A percentile compares a stretch with the other conserved stretches of the same genome.
phyloP scores from a whole-genome alignment of 2,888 invertebrate species.

The Megastigmus dorsalis region DNA sequence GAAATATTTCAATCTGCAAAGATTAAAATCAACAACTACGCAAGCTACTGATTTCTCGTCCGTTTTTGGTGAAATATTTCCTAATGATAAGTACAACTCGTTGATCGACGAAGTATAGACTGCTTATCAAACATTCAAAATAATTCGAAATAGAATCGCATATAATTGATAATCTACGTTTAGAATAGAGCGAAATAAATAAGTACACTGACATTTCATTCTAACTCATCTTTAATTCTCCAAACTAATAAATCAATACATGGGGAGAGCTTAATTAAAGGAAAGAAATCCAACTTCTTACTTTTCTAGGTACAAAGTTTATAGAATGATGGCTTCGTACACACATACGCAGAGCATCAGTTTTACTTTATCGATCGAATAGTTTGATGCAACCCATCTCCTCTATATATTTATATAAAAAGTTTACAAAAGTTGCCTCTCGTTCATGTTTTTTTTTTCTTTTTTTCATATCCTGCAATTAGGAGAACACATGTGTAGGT shows the following conservation, averaged over 20 bases:
- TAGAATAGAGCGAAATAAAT: no score
- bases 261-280: conserved; percentile 30
- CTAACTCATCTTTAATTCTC: conserved; percentile 50
- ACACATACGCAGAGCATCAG: neutral
- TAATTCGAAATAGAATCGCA: no score
- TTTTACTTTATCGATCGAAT: conserved; percentile 15
- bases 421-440: conserved; percentile 6
- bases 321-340: conserved; percentile 16
- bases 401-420: conserved; percentile 17
- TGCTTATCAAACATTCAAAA: no score
- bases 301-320: conserved; percentile 33
- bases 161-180: no score
- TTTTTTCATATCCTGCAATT: neutral
- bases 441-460: neutral
- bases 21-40: no score
- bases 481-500: neutral
- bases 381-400: conserved; percentile 1
- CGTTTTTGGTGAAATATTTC: no score
- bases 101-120: no score
- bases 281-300: conserved; percentile 40
- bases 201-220: conserved; percentile 7
- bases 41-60: no score
- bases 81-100: no score
- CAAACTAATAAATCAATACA: conserved; percentile 48
- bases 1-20: no score